Base-by-base conservation (phyloP, 2,888 invertebrate genomes). In the Drosophila crucigera region DNA sequence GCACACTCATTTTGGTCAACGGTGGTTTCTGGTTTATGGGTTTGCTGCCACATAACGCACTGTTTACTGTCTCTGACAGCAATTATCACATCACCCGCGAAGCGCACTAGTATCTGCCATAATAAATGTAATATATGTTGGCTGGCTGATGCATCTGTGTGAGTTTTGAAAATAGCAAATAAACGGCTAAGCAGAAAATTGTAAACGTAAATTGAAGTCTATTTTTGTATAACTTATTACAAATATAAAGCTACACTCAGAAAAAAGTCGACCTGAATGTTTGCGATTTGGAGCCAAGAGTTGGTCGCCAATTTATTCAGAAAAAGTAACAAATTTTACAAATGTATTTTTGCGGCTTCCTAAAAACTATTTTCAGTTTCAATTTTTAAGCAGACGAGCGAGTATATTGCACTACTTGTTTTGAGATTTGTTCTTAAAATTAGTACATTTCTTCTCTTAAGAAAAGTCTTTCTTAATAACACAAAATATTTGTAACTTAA, bases 21-120 rank as follows among this genome's bases (percentile, higher is more conserved):
- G 73, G 82, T 73, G 73, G 82, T 73, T 82, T 79, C 71, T 84
- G 84, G 82, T 84, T 78, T 64, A 49, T 56, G 60, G 33, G 41
- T 30, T 63, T 39, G 59, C 19, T 41, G 22, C 14, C 39, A 37
- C n/a, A 33, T n/a, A 41, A 31, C 50, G 47, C 47, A 28, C 37
- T 31, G 47, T 33, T 41, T 43, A 59, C 74, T 83, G 82, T 68
- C 73, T 63, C 62, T 83, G 83, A 84, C 85, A 84, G 80, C 70
- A 79, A 84, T 70, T 77, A 77, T 79, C 72, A 67, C 67, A 64
- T 60, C 28, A 30, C 14, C 19, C n/a, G 22, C 22, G 63, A 1
- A 22, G 37, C 30, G 19, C 19, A 28, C 9, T 1, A 25, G 3
- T 30, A 14, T 22, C 25, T 39, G 41, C 19, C n/a, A 14, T 35